Base-by-base conservation (phyloP, 1,140 invertebrate species). In the Drosophila ercepeae region DNA sequence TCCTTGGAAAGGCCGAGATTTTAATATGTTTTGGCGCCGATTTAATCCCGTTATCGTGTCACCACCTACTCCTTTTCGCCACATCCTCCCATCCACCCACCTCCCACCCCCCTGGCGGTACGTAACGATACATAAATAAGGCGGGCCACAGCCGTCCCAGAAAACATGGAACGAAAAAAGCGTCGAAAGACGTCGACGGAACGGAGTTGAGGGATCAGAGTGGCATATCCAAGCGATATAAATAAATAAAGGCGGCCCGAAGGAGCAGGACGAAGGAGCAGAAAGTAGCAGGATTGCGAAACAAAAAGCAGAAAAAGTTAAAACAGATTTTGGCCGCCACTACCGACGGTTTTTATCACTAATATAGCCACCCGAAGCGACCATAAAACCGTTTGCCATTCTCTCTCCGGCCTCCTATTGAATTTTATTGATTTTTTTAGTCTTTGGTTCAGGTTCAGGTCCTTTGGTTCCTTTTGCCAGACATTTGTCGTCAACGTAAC, bases 391-490 rank as follows among this genome's bases (percentile, higher is more conserved):
- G 76, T 78, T 83, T 78, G 70, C 19, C 75, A 57, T 58, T 54
- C 49, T 59, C 49, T 45, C 54, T n/a, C n/a, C n/a, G n/a, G 58
- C 75, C 71, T 71, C 50, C 79, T 71, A 84, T 84, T 81, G 82
- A 81, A 86, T 86, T 86, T 84, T 84, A 84, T 84, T 81, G 81
- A 86, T 86, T 86, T 84, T 84, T 8, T 39, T 6, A 4, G 25
- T 52, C 11, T 18, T 42, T 58, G 58, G 8, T 57, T 18, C 25
- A 6, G 25, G 25, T 27, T 27, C 25, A n/a, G n/a, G n/a, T n/a
- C n/a, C n/a, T n/a, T n/a, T n/a, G n/a, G n/a, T n/a, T n/a, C 1
- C 25, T 45, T 13, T 51, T 39, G 46, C 54, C 34, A 61, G 50
- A 61, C 67, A 82, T 76, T 81, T 81, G 78, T 81, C 69, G 68